Conservation (phyloP, 37 sponge, comb jelly and placozoan genomes). For the Agelas oroides region DNA sequence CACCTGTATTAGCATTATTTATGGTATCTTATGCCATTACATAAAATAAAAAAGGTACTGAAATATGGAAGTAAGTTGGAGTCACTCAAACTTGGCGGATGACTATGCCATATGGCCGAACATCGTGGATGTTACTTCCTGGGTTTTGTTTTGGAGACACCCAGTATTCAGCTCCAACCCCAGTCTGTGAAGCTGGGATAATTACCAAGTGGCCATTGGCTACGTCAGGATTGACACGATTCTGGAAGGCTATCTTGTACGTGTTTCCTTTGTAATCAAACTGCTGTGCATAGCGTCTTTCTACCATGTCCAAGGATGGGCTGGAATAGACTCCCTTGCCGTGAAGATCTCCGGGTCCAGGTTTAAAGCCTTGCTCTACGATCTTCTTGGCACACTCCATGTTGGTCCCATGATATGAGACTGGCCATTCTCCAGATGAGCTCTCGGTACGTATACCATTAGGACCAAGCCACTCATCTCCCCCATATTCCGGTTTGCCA, state of each 20-base stretch:
- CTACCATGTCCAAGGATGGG: constrained; percentile 17
- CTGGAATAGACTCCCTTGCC: constrained; percentile 43
- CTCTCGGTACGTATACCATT: constrained; percentile 43
- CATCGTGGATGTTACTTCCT: constrained; percentile 13
- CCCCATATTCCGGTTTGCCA: constrained; percentile 8
- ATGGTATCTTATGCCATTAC: no score
- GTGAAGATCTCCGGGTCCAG: constrained; percentile 9
- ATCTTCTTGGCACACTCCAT: constrained; percentile 4
- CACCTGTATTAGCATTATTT: no score
- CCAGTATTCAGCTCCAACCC: constrained; percentile 55
- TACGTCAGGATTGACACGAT: constrained; percentile 44
- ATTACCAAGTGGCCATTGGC: constrained; percentile 10
- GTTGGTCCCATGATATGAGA: constrained; percentile 46
- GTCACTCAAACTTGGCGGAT: constrained; percentile 8
- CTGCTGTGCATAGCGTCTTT: neutral
- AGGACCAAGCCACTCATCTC: constrained; percentile 47
- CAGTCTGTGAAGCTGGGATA: constrained; percentile 4
- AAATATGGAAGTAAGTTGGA: neutral
- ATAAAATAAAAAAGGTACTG: neutral
- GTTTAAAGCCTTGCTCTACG: neutral
- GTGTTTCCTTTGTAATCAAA: constrained; percentile 20
- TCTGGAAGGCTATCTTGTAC: constrained; percentile 33
- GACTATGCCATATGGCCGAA: constrained; percentile 44
- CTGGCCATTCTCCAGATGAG: constrained; percentile 46
- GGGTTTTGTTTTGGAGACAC: constrained; percentile 39